A percentile compares a stretch with the other conserved stretches of the same genome.
Conservation (phyloP, 2,113 vertebrate genomes). For the Hippocampus abdominalis region DNA sequence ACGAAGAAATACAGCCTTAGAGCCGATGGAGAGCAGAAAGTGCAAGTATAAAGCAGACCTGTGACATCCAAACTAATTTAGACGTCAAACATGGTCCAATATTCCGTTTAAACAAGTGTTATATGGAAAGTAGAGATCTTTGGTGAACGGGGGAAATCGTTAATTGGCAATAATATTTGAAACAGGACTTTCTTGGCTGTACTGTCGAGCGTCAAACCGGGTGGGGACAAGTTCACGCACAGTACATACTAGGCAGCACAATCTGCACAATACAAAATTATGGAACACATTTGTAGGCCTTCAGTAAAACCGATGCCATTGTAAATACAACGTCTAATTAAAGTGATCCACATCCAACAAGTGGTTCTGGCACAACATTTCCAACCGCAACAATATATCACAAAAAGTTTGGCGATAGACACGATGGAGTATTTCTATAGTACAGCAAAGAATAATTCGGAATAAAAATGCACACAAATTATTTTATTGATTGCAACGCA, state of each 20-base stretch:
- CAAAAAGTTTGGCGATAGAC: not conserved
- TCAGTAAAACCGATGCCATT: conserved; percentile 23
- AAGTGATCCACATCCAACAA: conserved; percentile 1
- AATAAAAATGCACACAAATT: not conserved
- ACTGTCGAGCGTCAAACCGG: conserved; percentile 1
- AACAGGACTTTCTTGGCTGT: conserved; percentile 1
- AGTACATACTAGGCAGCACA: conserved; percentile 2
- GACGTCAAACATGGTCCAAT: not conserved
- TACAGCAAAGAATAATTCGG: not conserved
- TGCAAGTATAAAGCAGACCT: not conserved
- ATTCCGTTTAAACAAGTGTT: not conserved
- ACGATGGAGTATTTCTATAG: not conserved
- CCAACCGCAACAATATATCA: not conserved
- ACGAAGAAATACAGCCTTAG: not conserved
- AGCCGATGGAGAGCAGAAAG: not conserved
- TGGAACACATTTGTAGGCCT: conserved; percentile 13
- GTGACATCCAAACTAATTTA: conserved; percentile 1
- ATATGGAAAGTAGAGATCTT: conserved; percentile 3
- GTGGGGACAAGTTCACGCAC: conserved; percentile 19
- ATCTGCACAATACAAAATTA: conserved; percentile 22
- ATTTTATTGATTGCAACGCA: not conserved
- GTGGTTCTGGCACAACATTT: not conserved
- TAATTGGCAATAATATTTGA: not conserved
- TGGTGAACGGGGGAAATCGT: not conserved
- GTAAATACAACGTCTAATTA: conserved; percentile 32